These are phyloP conservation scores for Chaetodon trifasciatus DNA, from an alignment of 2,797 vertebrate species.

Conservation along the genomic window DNA sequence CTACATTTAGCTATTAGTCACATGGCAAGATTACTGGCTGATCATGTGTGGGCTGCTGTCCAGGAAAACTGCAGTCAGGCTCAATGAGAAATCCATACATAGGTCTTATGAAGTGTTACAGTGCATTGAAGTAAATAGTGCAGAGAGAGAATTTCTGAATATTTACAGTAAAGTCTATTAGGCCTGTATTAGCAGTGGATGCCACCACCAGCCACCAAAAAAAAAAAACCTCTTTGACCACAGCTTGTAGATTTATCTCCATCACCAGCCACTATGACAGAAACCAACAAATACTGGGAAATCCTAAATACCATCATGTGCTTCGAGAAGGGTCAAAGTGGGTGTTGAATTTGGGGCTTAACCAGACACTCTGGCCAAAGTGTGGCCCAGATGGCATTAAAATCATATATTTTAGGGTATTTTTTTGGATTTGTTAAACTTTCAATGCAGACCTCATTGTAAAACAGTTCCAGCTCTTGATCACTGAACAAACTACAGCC, in stretches of 20 bases:
- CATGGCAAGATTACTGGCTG: slow-evolving; percentile 55
- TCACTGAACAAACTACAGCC: background rate
- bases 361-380: background rate
- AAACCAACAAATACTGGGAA: slow-evolving; percentile 24
- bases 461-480: background rate
- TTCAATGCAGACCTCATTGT: background rate
- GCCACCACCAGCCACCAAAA: slow-evolving; percentile 12
- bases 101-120: slow-evolving; percentile 40
- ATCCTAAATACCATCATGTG: background rate
- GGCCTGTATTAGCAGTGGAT: slow-evolving; percentile 19
- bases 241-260: slow-evolving; percentile 8
- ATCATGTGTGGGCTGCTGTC: slow-evolving; percentile 56
- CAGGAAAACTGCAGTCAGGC: slow-evolving; percentile 48
- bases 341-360: slow-evolving; percentile 3
- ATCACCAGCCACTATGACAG: slow-evolving; percentile 1
- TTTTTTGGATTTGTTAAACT: background rate
- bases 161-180: slow-evolving; percentile 14
- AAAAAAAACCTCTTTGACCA: slow-evolving; percentile 21
- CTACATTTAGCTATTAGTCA: slow-evolving; percentile 46
- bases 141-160: slow-evolving; percentile 16
- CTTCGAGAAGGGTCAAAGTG: background rate
- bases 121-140: slow-evolving; percentile 28
- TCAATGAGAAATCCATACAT: slow-evolving; percentile 42
- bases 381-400: background rate
- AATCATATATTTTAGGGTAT: background rate